Evolutionary conservation across 2,888 invertebrate species (phyloP), one percentile per base, ranked within the genome.

Genomic region (Aspidiotus rigidus): DNA sequence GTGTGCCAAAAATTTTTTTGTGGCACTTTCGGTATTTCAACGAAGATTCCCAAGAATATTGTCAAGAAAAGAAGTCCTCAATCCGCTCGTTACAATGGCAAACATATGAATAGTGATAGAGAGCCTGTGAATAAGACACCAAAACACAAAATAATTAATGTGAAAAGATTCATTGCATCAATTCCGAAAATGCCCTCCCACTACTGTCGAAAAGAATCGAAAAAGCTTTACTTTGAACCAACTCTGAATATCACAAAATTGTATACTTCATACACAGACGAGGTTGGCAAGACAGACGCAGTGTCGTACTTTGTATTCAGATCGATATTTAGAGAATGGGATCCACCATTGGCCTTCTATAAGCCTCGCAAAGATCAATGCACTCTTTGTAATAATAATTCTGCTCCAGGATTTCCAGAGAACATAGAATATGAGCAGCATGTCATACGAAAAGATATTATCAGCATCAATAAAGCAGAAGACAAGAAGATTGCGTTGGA

Each of bases 371-470:
- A 71, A 41, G 71, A 71, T 39, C 64, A 66, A 70, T 70, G 71
- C 55, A 13, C 64, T 39, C 39, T 28, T 9, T 71, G 70, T 64
- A 64, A 71, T 16, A 71, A 64, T 9, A 63, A 55, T 42, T 57
- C 64, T 11, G 53, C 53, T 56, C 42, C 63, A 17, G 55, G n/a
- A 16, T 40, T 53, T 41, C 53, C 54, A 10, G 16, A 54, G 15
- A 5, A 11, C 2, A 39, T 72, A 70, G 60, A 73, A 62, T 72
- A 74, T 70, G 41, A 72, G 70, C 28, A 70, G 62, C 73, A 74
- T 72, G 54, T 74, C 64, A 17, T 54, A 64, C 62, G 73, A 72
- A 73, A 73, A 49, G 70, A 73, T 64, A 73, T 74, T 71, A 72
- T 72, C 62, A 71, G 72, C 69, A 71, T 53, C 40, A 71, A 71